Conservation (phyloP, 1,140 invertebrate genomes). For the Temnothorax longispinosus region DNA sequence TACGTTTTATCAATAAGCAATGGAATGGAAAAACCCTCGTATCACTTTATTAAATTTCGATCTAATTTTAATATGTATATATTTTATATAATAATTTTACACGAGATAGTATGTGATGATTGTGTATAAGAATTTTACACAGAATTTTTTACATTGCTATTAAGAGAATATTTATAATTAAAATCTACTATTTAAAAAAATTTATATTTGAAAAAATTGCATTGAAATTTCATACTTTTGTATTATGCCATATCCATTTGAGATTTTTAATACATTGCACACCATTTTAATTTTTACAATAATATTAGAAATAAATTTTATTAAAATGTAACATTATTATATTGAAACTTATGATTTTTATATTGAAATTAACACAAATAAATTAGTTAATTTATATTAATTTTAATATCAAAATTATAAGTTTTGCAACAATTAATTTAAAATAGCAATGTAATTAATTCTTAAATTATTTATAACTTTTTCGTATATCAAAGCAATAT, state of each 20-base stretch:
- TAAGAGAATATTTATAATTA: not conserved
- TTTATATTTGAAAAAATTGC: not conserved
- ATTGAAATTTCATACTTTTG: not conserved
- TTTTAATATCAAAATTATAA: too few relatives aligned
- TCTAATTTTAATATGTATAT: not conserved
- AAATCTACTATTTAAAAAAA: not conserved
- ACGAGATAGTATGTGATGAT: not conserved
- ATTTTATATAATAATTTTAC: slow-evolving; percentile 1
- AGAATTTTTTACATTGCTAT: not conserved
- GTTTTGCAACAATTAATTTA: too few relatives aligned
- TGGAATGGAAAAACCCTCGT: not conserved
- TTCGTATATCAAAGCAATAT: not conserved
- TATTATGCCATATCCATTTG: not conserved
- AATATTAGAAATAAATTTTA: slow-evolving; percentile 4
- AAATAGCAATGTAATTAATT: not conserved
- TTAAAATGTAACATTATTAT: not conserved
- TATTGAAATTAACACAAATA: not conserved
- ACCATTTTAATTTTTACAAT: not conserved
- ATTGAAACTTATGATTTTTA: not conserved
- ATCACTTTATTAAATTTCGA: not conserved
- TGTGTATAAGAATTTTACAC: not conserved
- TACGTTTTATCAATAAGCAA: not conserved
- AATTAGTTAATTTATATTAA: not conserved
- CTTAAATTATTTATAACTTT: not conserved
- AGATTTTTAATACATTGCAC: not conserved